Percentiles rank a stretch among this genome's conserved stretches.
Evolutionary conservation across 2,113 vertebrate genomes (phyloP).

Genomic region (Camarhynchus parvulus): DNA sequence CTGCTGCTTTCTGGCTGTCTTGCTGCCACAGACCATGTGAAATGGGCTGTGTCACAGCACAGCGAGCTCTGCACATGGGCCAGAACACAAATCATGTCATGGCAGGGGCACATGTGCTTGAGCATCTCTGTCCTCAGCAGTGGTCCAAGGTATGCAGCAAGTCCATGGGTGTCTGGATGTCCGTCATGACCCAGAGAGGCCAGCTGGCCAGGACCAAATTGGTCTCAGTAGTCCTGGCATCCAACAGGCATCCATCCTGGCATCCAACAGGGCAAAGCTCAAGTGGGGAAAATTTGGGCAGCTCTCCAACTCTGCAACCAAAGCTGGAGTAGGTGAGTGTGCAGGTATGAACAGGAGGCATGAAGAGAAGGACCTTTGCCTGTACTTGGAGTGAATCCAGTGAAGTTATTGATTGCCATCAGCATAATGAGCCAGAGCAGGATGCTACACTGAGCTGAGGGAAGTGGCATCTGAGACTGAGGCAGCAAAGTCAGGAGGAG

Average conservation of each 20-base stretch:
- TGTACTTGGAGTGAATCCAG: not conserved
- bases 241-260: not conserved
- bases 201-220: fast-evolving
- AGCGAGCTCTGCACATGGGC: not conserved
- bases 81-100: not conserved
- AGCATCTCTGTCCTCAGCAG: not conserved
- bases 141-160: fast-evolving
- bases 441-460: not conserved
- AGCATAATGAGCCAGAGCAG: not conserved
- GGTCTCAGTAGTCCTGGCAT: not conserved
- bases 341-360: not conserved
- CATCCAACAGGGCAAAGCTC: not conserved
- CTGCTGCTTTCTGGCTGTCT: not conserved
- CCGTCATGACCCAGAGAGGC: not conserved
- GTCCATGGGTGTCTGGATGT: not conserved
- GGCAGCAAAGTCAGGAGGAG: not conserved
- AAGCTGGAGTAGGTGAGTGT: not conserved
- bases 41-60: not conserved
- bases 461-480: not conserved
- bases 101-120: fast-evolving
- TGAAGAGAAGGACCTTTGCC: not conserved
- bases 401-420: not conserved
- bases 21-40: not conserved
- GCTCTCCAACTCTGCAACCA: not conserved
- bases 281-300: not conserved